A percentile compares a stretch with the other conserved stretches of the same genome.
Evolutionary conservation across 2,113 vertebrate species (phyloP).

Genomic region (Melanocharis versteri): DNA sequence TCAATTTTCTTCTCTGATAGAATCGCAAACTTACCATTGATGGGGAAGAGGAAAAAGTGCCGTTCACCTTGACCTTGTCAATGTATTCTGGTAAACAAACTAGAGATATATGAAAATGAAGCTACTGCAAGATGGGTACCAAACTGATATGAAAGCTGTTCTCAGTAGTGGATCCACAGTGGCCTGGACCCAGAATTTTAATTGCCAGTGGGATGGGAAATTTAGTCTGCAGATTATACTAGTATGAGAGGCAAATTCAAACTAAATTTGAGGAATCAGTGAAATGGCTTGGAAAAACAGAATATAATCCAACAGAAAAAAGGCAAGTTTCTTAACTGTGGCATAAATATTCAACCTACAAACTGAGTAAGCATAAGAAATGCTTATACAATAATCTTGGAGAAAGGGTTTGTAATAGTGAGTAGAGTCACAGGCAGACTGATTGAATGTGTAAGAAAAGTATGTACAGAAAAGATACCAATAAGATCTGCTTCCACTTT

Average conservation of each 20-base stretch:
- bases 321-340: neutral
- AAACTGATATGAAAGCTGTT: neutral
- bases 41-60: neutral
- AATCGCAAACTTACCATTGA: neutral
- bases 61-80: neutral
- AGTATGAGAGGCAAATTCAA: neutral
- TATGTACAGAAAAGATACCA: neutral
- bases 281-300: neutral
- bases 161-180: neutral
- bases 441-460: neutral
- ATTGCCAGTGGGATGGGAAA: neutral
- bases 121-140: neutral
- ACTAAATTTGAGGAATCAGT: neutral
- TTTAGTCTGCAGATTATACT: neutral
- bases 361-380: neutral
- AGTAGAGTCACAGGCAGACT: neutral
- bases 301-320: neutral
- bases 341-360: neutral
- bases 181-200: neutral
- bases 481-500: neutral
- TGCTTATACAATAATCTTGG: neutral
- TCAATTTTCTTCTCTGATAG: neutral
- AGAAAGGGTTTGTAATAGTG: neutral
- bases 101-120: neutral
- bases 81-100: neutral